A percentile compares a stretch with the other conserved stretches of the same genome.
Conservation (phyloP, 2,113 vertebrate genomes). For the Labeo rohita region DNA sequence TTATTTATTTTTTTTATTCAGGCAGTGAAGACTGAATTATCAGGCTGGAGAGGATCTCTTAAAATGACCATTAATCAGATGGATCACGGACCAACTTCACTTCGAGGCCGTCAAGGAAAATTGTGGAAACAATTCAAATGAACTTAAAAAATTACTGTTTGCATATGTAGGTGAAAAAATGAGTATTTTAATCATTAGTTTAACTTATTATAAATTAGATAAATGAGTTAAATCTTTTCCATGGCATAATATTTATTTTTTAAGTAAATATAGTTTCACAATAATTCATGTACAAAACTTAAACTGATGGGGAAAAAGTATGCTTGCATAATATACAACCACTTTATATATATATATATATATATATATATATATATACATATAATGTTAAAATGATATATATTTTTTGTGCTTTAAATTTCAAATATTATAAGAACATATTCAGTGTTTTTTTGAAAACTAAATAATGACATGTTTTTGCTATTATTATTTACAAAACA, state of each 20-base stretch:
- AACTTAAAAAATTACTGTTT: neutral
- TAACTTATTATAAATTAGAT: neutral
- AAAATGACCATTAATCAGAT: neutral
- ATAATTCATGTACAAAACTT: neutral
- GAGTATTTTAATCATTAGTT: neutral
- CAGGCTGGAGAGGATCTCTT: constrained; percentile 45
- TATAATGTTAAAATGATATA: no score
- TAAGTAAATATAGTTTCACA: neutral
- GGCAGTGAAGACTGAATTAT: constrained; percentile 57
- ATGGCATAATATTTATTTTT: neutral
- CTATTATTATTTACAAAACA: neutral
- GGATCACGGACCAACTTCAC: constrained; percentile 39
- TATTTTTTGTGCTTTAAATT: neutral
- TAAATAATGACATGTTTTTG: neutral
- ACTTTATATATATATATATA: no score
- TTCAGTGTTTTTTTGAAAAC: neutral
- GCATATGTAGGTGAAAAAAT: neutral
- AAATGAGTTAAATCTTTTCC: neutral
- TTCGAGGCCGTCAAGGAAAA: constrained; percentile 20
- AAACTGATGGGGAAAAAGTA: neutral
- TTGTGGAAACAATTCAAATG: constrained; percentile 61
- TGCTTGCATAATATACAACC: no score
- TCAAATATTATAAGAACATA: neutral
- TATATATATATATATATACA: no score
- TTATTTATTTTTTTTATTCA: constrained; percentile 19